A percentile compares a stretch with the other conserved stretches of the same genome.
Conservation (phyloP, 2,113 vertebrate species). For the Ondatra zibethicus region DNA sequence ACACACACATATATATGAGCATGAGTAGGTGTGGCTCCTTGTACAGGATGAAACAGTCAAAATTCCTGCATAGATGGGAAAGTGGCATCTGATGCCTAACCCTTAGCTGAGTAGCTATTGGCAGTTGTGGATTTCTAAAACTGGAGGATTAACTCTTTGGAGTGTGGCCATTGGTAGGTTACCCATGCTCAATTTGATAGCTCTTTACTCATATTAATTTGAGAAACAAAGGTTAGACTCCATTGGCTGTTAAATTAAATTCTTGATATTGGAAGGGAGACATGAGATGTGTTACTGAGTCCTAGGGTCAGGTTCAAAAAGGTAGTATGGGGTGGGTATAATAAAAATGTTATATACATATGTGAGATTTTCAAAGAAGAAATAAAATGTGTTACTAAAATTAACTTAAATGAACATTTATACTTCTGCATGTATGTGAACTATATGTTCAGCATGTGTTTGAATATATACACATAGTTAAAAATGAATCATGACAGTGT, state of each 20-base stretch:
- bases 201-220: not conserved
- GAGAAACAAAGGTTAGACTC: too few relatives aligned
- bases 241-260: too few relatives aligned
- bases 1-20: too few relatives aligned
- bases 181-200: not conserved
- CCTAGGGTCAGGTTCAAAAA: too few relatives aligned
- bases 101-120: not conserved
- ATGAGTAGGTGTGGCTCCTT: not conserved
- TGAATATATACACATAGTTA: not conserved
- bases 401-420: not conserved
- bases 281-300: not conserved
- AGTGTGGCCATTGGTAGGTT: not conserved
- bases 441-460: not conserved
- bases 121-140: not conserved
- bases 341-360: not conserved
- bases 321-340: too few relatives aligned
- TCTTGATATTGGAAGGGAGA: not conserved
- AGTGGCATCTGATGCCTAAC: too few relatives aligned
- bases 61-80: too few relatives aligned
- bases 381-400: not conserved
- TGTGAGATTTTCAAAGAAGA: not conserved
- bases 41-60: not conserved
- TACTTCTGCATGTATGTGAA: not conserved
- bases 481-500: not conserved
- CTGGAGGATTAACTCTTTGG: not conserved